Evolutionary conservation across 2,888 invertebrate genomes (phyloP).

Genomic region (Nomada fucata): DNA sequence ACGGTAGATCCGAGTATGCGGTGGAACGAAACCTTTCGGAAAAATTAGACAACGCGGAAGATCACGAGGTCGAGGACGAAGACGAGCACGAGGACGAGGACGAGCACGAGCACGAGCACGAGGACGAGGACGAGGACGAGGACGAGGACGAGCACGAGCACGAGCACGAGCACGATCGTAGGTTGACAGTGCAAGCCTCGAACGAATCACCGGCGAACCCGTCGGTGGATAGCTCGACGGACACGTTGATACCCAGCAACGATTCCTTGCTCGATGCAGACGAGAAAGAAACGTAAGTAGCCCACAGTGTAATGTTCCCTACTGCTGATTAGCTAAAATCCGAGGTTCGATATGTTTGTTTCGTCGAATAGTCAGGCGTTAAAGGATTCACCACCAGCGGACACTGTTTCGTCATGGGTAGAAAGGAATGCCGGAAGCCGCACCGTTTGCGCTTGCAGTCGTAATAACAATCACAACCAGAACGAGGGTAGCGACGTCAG

Average conservation of each 20-base stretch:
- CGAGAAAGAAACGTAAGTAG: slow-evolving; percentile 78
- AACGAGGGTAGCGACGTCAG: slow-evolving; percentile 80
- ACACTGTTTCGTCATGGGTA: slow-evolving; percentile 71
- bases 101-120: neutral
- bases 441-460: slow-evolving; percentile 60
- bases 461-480: slow-evolving; percentile 73
- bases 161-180: neutral
- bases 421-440: slow-evolving; percentile 68
- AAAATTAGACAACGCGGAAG: neutral
- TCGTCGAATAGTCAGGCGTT: slow-evolving; percentile 64
- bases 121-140: slow-evolving; percentile 63
- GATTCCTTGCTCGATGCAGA: slow-evolving; percentile 71
- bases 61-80: neutral
- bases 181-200: slow-evolving; percentile 71
- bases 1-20: slow-evolving; percentile 68
- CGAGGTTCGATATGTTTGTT: neutral
- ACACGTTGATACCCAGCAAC: slow-evolving; percentile 85
- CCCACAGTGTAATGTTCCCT: neutral
- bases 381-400: slow-evolving; percentile 64
- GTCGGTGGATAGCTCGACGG: slow-evolving; percentile 86
- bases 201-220: slow-evolving; percentile 79
- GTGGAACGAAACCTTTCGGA: slow-evolving; percentile 61
- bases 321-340: neutral
- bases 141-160: slow-evolving; percentile 68
- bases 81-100: neutral